Evolutionary conservation across 1,140 invertebrate species (phyloP), one percentile per base, ranked within the genome.

Genomic region (Drosophila nannoptera): DNA sequence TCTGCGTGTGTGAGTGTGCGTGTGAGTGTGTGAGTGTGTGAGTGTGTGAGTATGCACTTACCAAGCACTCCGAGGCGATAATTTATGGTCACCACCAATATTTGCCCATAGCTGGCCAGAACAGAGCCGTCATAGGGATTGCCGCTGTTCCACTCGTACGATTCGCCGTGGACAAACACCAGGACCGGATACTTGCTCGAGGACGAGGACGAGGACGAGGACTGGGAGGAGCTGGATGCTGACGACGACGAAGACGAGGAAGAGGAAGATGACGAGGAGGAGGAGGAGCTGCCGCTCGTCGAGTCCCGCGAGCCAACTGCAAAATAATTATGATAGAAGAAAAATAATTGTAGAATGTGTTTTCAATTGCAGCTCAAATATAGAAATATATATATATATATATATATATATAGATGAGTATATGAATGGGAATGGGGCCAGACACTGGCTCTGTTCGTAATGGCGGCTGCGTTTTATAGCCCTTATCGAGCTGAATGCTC

Each of bases 71-170:
- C 98, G 40, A 99, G 93, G 73, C 98, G 93, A 92, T 98, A 99
- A 93, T 99, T 99, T 88, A 99, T 94, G 69, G 97, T 97, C 89
- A 99, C 96, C 62, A 99, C 97, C 73, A 99, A 95, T 75, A 99
- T 94, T 77, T 96, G 94, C 29, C 97, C 96, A 88, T 96, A 96
- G 81, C 96, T 96, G 52, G 97, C 94, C 63, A 99, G 91, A 11
- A 98, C 95, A 58, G 94, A 95, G 60, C 97, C 97, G 84, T 99
- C 97, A 91, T 98, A 98, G 0, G 96, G 94, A 92, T 98, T 98
- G 35, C 97, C 97, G 36, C 96, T 97, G 90, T 97, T 98, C 94
- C 96, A 98, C 89, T 97, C 96, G 91, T 97, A 98, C 77, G 96
- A 98, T 90, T 98, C 97, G 1, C 97, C 97, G 87, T 99, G 97